These are phyloP conservation scores for Homalodisca vitripennis DNA, from an alignment of 1,140 invertebrate genomes.

Conservation along the genomic window DNA sequence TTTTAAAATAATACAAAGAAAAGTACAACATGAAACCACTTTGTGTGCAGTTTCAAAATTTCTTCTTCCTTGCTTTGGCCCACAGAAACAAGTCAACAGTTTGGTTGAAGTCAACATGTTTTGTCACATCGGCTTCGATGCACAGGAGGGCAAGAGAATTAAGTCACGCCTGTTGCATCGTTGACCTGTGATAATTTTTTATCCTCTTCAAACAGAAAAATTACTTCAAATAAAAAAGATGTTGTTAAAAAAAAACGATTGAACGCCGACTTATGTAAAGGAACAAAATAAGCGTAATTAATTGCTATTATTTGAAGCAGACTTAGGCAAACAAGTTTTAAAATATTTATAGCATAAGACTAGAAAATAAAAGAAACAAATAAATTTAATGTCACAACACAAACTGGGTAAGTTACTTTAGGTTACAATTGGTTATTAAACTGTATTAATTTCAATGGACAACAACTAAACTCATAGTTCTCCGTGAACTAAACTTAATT, in stretches of 20 bases:
- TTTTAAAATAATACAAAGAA: no score
- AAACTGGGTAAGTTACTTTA: no score
- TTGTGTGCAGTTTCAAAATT: slow-evolving; percentile 13
- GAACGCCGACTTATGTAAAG: background rate
- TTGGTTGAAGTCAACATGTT: slow-evolving; percentile 9
- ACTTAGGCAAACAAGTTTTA: background rate
- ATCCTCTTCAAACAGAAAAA: slow-evolving; percentile 24
- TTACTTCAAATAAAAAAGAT: slow-evolving; percentile 1
- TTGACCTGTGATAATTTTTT: slow-evolving; percentile 11
- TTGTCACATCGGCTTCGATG: background rate
- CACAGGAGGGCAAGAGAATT: slow-evolving; percentile 9
- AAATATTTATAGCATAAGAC: slow-evolving; percentile 6
- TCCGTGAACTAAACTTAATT: no score
- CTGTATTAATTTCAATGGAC: no score
- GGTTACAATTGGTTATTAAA: no score
- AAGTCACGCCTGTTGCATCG: background rate
- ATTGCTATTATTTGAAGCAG: no score
- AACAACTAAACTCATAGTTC: no score
- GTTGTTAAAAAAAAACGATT: background rate
- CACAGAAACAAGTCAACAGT: slow-evolving; percentile 9
- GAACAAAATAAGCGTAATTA: background rate
- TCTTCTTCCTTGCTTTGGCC: slow-evolving; percentile 14
- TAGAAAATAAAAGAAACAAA: slow-evolving; percentile 13
- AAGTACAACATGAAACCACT: no score
- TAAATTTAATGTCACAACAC: background rate